Evolutionary conservation across 2,113 vertebrate species (phyloP).

Genomic region (Rana temporaria): DNA sequence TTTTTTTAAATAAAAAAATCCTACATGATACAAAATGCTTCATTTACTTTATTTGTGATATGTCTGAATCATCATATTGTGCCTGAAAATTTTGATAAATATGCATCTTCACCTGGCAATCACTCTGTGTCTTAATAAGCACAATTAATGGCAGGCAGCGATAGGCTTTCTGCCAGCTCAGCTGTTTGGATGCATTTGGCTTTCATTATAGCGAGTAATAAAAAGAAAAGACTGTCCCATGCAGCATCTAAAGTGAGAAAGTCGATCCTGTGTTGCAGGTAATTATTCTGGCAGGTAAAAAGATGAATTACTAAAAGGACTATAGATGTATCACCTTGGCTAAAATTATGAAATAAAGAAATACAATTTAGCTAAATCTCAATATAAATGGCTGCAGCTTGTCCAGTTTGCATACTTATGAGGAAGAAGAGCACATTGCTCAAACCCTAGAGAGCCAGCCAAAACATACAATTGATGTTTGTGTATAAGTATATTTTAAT

Average conservation of each 20-base stretch:
- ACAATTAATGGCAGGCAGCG: constrained; percentile 54
- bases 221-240: constrained; percentile 44
- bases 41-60: background rate
- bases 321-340: constrained; percentile 17
- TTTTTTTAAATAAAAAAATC: too few species aligned
- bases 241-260: constrained; percentile 48
- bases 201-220: constrained; percentile 53
- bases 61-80: background rate
- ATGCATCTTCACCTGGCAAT: constrained; percentile 1
- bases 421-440: too few species aligned
- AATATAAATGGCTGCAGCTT: too few species aligned
- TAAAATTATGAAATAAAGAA: too few species aligned
- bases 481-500: too few species aligned
- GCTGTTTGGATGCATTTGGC: constrained; percentile 45
- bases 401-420: too few species aligned
- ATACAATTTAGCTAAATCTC: too few species aligned
- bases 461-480: too few species aligned
- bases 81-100: constrained; percentile 23
- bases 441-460: too few species aligned
- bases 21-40: too few species aligned
- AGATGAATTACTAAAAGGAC: constrained; percentile 1
- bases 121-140: constrained; percentile 33
- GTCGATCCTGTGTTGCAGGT: constrained; percentile 46
- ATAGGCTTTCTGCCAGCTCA: constrained; percentile 3
- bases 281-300: constrained; percentile 52